Evolutionary conservation across 2,888 invertebrate species (phyloP).

Genomic region (Phyto melanocephala): DNA sequence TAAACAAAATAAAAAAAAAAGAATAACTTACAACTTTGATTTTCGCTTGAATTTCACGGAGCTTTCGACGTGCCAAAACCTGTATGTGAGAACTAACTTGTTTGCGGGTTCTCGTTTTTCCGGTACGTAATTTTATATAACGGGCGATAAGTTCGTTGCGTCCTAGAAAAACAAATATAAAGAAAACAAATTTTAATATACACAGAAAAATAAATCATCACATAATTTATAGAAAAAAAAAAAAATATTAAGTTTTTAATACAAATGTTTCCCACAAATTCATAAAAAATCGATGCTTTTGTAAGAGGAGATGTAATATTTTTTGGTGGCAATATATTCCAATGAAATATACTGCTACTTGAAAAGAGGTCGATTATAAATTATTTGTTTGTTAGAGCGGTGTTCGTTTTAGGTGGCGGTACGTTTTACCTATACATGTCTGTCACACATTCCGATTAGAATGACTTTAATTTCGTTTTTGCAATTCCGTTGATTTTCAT

Average conservation of each 20-base stretch:
- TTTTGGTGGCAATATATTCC: too few relatives aligned
- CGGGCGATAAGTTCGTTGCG: conserved; percentile 99
- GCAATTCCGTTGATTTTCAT: too few relatives aligned
- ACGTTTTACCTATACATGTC: too few relatives aligned
- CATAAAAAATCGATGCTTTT: too few relatives aligned
- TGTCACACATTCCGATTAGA: too few relatives aligned
- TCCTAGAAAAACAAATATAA: conserved; percentile 84
- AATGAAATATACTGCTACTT: too few relatives aligned
- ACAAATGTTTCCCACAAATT: too few relatives aligned
- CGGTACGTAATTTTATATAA: conserved; percentile 99
- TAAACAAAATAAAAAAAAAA: background rate
- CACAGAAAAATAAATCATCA: background rate
- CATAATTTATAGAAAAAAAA: conserved; percentile 8
- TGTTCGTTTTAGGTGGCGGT: too few relatives aligned
- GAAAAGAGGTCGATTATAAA: too few relatives aligned
- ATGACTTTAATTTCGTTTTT: too few relatives aligned
- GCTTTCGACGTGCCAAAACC: conserved; percentile 98
- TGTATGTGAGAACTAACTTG: conserved; percentile 99
- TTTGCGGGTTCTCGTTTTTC: conserved; percentile 99
- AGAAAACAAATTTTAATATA: conserved; percentile 26
- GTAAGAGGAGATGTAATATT: too few relatives aligned
- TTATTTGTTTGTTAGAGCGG: too few relatives aligned
- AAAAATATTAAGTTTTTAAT: conserved; percentile 18
- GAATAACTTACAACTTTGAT: conserved; percentile 92
- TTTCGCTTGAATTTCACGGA: conserved; percentile 98